Evolutionary conservation across 2,888 invertebrate species (phyloP).

Genomic region (Lasioglossum vierecki): DNA sequence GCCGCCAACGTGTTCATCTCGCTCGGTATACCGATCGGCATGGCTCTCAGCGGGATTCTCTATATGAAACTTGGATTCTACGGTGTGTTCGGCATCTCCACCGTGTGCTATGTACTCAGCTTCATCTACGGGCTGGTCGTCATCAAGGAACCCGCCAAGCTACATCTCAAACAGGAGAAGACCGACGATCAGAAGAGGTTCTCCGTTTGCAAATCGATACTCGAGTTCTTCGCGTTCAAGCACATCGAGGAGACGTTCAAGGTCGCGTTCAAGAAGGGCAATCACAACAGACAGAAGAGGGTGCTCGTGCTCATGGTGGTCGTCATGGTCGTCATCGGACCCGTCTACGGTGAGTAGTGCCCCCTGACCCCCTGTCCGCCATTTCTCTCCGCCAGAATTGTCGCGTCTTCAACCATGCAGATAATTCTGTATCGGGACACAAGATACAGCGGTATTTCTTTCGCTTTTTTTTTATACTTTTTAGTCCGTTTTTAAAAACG

Average conservation of each 20-base stretch:
- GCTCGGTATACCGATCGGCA: constrained; percentile 94
- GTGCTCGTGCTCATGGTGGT: constrained; percentile 92
- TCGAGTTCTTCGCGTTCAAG: constrained; percentile 90
- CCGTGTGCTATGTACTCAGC: constrained; percentile 89
- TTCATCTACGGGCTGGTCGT: constrained; percentile 90
- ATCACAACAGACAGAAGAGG: constrained; percentile 89
- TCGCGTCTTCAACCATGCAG: too few relatives aligned
- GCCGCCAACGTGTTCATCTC: constrained; percentile 95
- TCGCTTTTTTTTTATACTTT: too few relatives aligned
- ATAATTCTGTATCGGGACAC: too few relatives aligned
- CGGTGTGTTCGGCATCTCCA: constrained; percentile 92
- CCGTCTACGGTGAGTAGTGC: constrained; percentile 90
- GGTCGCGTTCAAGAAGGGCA: constrained; percentile 92
- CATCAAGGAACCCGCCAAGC: constrained; percentile 87
- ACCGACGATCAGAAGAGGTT: constrained; percentile 64
- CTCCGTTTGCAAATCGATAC: constrained; percentile 86
- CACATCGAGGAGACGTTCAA: constrained; percentile 91
- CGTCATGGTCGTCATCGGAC: constrained; percentile 93
- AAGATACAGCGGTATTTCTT: too few relatives aligned
- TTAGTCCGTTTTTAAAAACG: too few relatives aligned
- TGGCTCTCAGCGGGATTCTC: constrained; percentile 93
- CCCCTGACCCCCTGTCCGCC: too few relatives aligned
- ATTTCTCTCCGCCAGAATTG: too few relatives aligned
- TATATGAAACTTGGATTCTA: constrained; percentile 91
- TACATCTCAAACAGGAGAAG: constrained; percentile 63